A percentile compares a stretch with the other conserved stretches of the same genome.
Evolutionary conservation across 2,888 invertebrate species (phyloP).

Genomic region (Temnothorax unifasciatus): DNA sequence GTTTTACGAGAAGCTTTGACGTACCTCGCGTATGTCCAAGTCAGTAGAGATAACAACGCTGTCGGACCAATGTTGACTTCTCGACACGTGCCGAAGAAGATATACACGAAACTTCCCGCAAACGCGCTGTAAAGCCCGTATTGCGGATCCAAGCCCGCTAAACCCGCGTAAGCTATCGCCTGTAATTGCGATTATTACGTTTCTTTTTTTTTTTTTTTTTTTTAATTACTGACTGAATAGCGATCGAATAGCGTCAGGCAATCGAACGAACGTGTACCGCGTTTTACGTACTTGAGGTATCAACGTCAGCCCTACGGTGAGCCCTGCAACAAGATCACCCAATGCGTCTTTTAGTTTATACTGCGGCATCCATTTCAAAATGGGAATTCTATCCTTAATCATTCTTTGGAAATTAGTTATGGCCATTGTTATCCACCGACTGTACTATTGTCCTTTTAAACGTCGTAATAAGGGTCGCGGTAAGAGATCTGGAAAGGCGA

Average conservation of each 20-base stretch:
- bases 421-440: slow-evolving; percentile 68
- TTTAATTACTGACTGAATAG: not conserved
- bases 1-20: not conserved
- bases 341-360: slow-evolving; percentile 86
- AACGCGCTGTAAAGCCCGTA: slow-evolving; percentile 95
- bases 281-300: slow-evolving; percentile 85
- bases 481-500: not conserved
- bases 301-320: slow-evolving; percentile 87
- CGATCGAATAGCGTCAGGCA: not conserved
- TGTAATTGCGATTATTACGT: slow-evolving; percentile 54
- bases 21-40: slow-evolving; percentile 88
- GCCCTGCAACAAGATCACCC: slow-evolving; percentile 88
- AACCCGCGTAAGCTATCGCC: slow-evolving; percentile 83
- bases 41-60: slow-evolving; percentile 92
- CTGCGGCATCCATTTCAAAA: slow-evolving; percentile 86
- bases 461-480: not conserved
- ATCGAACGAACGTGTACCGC: not conserved
- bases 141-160: slow-evolving; percentile 86
- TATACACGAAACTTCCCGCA: slow-evolving; percentile 92
- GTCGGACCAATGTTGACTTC: slow-evolving; percentile 91
- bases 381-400: slow-evolving; percentile 81
- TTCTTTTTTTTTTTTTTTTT: not conserved
- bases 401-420: slow-evolving; percentile 66
- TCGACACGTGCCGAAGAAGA: slow-evolving; percentile 91
- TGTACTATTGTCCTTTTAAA: slow-evolving; percentile 2